Percentiles rank a stretch among this genome's conserved stretches.
phyloP scores from a whole-genome alignment of 2,113 vertebrate species.

The Neotragus moschatus region DNA sequence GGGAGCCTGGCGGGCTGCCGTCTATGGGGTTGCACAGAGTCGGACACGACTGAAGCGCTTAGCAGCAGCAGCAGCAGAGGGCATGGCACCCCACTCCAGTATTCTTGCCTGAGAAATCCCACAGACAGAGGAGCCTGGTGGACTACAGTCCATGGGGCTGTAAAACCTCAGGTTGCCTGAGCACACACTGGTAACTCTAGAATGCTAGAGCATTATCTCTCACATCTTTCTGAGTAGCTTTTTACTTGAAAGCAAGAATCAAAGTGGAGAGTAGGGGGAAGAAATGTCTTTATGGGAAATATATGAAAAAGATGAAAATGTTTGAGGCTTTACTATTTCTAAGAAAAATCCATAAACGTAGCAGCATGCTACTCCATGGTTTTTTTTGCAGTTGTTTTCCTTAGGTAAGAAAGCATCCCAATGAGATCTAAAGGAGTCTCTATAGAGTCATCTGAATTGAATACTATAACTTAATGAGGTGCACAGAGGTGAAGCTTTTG shows the following conservation, averaged over 20 bases:
- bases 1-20: no score
- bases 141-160: background rate
- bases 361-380: background rate
- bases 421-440: background rate
- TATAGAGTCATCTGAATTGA: background rate
- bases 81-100: background rate
- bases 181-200: background rate
- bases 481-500: background rate
- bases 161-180: background rate
- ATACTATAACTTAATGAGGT: background rate
- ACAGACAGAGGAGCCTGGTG: background rate
- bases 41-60: no score
- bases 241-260: background rate
- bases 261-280: background rate
- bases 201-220: background rate
- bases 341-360: background rate
- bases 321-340: background rate
- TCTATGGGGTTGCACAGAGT: no score
- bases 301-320: background rate
- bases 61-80: no score
- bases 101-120: background rate
- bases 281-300: slow-evolving; percentile 1
- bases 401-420: background rate
- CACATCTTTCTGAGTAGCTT: background rate
- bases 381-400: background rate